Base-by-base conservation (phyloP, 2,888 invertebrate genomes). In the Phalera bucephala region DNA sequence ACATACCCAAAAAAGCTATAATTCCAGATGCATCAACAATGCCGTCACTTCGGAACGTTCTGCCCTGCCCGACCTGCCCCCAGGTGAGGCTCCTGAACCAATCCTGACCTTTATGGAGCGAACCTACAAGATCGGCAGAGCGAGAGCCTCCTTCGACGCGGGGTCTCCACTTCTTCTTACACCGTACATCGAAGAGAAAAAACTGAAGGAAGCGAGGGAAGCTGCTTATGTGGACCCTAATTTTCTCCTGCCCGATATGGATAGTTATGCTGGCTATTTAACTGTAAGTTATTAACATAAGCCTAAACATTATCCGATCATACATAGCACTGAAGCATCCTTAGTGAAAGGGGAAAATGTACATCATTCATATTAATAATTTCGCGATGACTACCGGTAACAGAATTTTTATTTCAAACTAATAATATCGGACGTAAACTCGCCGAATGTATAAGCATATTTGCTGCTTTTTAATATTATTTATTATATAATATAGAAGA, bases 91-190 rank as follows among this genome's bases (percentile, higher is more conserved):
- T 0, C 86, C 89, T 0, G 89, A 89, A 25, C 87, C 89, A 0
- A 81, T 89, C 31, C 64, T 86, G 0, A 69, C 72, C 1, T 87
- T 88, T 59, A 83, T 86, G 84, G 89, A 89, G 48, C 58, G 52
- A 2, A 80, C 79, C 0, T 89, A 89, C 60, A 63, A 62, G 30
- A 40, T 68, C 3, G 77, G 79, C 1, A 61, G 75, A 1, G 66
- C 54, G 1, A 64, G 80, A 14, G 36, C 72, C 0, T 50, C 61
- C 1, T 65, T 49, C 20, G 83, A 78, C 3, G 80, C 90, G 0
- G 92, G 92, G 0, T 64, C 87, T 0, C 91, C 91, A 0, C 69
- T 93, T 0, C 86, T 91, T 10, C 80, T 93, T 5, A 91, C 91
- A 0, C 91, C 91, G 0, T 83, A 77, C 31, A 89, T 93, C 9